phyloP scores from a whole-genome alignment of 1,140 invertebrate genomes.

The Aricia agestis region DNA sequence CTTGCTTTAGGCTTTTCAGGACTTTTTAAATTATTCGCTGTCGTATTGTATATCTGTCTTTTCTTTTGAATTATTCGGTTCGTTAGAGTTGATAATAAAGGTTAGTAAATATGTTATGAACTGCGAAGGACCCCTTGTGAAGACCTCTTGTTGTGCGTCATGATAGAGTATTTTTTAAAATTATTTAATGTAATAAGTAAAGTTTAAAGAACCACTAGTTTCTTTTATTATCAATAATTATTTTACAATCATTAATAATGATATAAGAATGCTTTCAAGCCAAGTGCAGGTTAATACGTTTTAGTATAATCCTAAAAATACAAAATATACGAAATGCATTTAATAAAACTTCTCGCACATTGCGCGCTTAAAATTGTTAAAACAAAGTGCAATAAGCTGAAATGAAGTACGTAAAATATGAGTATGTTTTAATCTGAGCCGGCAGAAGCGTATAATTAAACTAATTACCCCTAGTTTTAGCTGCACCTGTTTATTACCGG shows the following conservation, averaged over 20 bases:
- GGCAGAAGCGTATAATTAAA: not conserved
- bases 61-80: not conserved
- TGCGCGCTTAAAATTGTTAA: not conserved
- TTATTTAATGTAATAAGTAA: too few relatives aligned
- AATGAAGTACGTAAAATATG: not conserved
- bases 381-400: not conserved
- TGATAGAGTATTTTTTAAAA: too few relatives aligned
- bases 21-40: not conserved
- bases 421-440: not conserved
- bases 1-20: not conserved
- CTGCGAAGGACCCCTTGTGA: too few relatives aligned
- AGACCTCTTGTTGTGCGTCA: too few relatives aligned
- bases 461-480: not conserved
- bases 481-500: not conserved
- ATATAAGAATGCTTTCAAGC: too few relatives aligned
- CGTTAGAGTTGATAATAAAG: not conserved
- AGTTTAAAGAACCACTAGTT: too few relatives aligned
- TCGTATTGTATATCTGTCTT: not conserved
- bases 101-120: too few relatives aligned
- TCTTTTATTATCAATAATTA: too few relatives aligned
- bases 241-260: too few relatives aligned
- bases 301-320: not conserved
- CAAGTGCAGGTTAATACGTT: too few relatives aligned
- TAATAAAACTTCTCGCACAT: not conserved
- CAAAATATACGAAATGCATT: not conserved